phyloP scores from a whole-genome alignment of 2,113 vertebrate genomes.

The Oncorhynchus tshawytscha region DNA sequence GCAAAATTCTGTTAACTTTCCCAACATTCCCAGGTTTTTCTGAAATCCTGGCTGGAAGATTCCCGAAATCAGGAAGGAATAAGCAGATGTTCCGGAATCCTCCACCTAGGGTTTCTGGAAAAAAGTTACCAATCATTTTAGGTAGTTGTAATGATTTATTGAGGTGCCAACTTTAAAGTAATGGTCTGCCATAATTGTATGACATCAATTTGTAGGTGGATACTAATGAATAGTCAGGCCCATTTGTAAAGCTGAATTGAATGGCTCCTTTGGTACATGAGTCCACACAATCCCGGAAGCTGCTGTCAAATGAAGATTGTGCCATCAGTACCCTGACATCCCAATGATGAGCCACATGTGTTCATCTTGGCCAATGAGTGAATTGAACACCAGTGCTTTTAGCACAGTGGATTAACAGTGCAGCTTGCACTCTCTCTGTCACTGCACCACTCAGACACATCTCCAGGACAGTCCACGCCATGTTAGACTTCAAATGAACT shows the following conservation, averaged over 20 bases:
- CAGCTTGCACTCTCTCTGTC: conserved; percentile 31
- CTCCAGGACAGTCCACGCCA: conserved; percentile 53
- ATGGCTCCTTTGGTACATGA: not conserved
- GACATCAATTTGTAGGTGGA: not conserved
- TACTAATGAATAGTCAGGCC: not conserved
- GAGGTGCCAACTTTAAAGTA: too few relatives aligned
- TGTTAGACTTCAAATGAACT: conserved; percentile 69
- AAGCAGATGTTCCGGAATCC: too few relatives aligned
- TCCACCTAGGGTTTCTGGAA: too few relatives aligned
- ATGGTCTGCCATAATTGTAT: not conserved
- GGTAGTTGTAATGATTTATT: too few relatives aligned
- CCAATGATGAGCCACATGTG: not conserved
- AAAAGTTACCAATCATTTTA: too few relatives aligned
- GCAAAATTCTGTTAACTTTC: not conserved
- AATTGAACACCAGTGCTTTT: conserved; percentile 25
- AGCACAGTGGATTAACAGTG: conserved; percentile 35
- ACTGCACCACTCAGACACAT: conserved; percentile 28
- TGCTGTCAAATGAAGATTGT: not conserved
- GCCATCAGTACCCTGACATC: conserved; percentile 7
- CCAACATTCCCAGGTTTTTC: too few relatives aligned
- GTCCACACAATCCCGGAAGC: not conserved
- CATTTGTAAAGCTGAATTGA: not conserved
- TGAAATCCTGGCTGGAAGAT: too few relatives aligned
- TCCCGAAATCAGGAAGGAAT: too few relatives aligned
- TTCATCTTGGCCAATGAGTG: conserved; percentile 16